Evolutionary conservation across 2,888 invertebrate genomes (phyloP).

Genomic region (Xestia rhomboidea): DNA sequence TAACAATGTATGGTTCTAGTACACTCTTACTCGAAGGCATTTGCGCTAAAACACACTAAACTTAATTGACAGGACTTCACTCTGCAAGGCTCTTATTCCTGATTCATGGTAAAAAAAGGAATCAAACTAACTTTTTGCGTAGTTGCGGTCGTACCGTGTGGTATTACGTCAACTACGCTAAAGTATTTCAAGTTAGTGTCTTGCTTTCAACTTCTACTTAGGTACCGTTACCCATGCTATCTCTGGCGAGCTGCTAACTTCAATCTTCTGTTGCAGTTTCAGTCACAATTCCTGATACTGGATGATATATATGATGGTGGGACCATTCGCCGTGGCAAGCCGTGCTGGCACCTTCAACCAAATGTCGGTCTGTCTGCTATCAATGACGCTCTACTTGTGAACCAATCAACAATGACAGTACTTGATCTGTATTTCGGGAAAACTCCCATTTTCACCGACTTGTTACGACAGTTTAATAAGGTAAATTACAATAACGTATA

Average conservation of each 20-base stretch:
- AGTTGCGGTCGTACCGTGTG: background rate
- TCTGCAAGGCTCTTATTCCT: background rate
- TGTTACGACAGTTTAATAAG: constrained; percentile 34
- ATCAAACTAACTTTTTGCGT: background rate
- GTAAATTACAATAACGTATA: constrained; percentile 11
- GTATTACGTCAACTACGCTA: background rate
- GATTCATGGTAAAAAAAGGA: background rate
- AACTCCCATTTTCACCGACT: constrained; percentile 25
- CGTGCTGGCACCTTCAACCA: constrained; percentile 40
- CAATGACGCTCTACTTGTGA: constrained; percentile 43
- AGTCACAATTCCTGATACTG: constrained; percentile 19
- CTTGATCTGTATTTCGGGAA: constrained; percentile 38
- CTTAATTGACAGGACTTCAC: background rate
- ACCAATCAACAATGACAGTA: constrained; percentile 35
- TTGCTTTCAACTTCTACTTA: background rate
- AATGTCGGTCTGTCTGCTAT: constrained; percentile 38
- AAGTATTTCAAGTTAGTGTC: background rate
- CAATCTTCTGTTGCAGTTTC: constrained; percentile 6
- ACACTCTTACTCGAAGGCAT: background rate
- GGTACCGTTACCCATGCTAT: background rate
- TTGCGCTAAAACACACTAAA: background rate
- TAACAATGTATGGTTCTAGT: background rate
- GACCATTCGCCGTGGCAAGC: constrained; percentile 42
- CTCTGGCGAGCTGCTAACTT: background rate
- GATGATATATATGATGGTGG: constrained; percentile 46